Conservation (phyloP, 2,797 vertebrate species). For the Amblyraja radiata region DNA sequence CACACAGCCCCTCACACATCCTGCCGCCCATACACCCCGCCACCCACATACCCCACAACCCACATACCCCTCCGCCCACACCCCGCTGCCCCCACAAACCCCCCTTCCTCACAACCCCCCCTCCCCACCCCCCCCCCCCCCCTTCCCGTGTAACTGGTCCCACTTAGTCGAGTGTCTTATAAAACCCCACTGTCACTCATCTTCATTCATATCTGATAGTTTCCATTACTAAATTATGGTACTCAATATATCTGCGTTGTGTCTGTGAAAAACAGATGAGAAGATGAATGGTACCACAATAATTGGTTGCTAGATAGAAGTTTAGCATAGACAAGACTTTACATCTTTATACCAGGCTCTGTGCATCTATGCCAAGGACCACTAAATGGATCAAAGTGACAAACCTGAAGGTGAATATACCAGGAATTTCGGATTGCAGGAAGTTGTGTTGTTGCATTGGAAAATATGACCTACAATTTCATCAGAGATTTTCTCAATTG, state of each 20-base stretch:
- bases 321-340: background rate
- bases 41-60: too few relatives aligned
- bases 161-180: background rate
- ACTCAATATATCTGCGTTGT: background rate
- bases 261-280: background rate
- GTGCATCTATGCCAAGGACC: background rate
- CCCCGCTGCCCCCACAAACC: too few relatives aligned
- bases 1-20: too few relatives aligned
- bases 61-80: too few relatives aligned
- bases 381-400: background rate
- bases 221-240: background rate
- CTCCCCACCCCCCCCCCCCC: too few relatives aligned
- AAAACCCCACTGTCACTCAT: background rate
- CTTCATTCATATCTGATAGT: conserved; percentile 5
- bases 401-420: background rate
- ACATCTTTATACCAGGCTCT: background rate
- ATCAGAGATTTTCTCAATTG: background rate
- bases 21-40: too few relatives aligned
- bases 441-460: background rate
- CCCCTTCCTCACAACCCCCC: too few relatives aligned
- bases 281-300: conserved; percentile 1
- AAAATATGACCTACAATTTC: background rate
- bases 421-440: background rate
- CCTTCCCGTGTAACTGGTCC: too few relatives aligned
- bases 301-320: background rate